These are phyloP conservation scores for Clarias batrachus DNA, from an alignment of 2,113 vertebrate species.

Conservation along the genomic window DNA sequence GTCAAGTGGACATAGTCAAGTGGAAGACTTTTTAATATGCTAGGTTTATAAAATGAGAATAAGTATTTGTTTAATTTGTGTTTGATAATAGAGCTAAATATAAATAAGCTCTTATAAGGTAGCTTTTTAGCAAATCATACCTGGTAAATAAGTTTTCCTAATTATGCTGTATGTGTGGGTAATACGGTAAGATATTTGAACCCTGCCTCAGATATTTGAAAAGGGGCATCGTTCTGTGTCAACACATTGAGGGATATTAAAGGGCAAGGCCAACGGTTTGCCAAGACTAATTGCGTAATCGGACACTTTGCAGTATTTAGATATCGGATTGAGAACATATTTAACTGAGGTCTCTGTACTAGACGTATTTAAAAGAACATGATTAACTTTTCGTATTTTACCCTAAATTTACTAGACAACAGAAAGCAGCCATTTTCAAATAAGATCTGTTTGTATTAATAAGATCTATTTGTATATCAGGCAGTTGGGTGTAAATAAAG, in stretches of 20 bases:
- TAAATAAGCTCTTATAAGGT: not conserved
- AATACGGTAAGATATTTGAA: conserved; percentile 3
- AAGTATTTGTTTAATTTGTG: not conserved
- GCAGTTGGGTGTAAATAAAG: not conserved
- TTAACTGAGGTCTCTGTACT: not conserved
- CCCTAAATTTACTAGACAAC: not conserved
- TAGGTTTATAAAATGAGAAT: not conserved
- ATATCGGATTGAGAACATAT: not conserved
- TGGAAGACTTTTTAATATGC: not conserved
- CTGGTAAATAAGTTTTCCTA: not conserved
- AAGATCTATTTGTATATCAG: not conserved
- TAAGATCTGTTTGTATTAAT: not conserved
- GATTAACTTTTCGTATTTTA: not conserved
- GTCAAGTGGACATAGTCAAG: too few relatives aligned
- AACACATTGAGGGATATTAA: conserved; percentile 15
- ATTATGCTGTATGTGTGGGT: not conserved
- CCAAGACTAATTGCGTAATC: conserved; percentile 3
- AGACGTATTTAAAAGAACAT: not conserved
- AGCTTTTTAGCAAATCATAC: not conserved
- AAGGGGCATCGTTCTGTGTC: not conserved
- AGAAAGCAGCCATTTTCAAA: not conserved
- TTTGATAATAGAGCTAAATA: not conserved
- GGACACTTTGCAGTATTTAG: not conserved
- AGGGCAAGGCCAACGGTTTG: conserved; percentile 7
- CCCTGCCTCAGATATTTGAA: conserved; percentile 20